Base-by-base conservation (phyloP, 2,113 vertebrate genomes). In the Tenrec ecaudatus region DNA sequence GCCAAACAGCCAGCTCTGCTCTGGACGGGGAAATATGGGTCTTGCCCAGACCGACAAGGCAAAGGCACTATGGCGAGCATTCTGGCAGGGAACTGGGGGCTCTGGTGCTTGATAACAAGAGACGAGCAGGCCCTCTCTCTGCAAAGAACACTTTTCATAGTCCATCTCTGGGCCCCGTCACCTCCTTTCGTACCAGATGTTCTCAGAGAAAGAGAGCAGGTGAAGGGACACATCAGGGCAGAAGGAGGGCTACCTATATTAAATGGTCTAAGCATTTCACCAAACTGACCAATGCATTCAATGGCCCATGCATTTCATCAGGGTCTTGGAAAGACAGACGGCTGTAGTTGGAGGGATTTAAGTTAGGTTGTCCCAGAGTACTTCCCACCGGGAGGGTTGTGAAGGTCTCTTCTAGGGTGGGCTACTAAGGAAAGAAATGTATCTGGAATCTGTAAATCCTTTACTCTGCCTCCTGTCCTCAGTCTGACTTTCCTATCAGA, bases 11-110 rank as follows among this genome's bases (percentile, higher is more conserved):
- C 69, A 83, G 87, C 62, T 20, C 31, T 0, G 75, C 84, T 82
- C 87, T 0, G 3, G 31, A 20, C 58, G 60, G 75, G 25, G 80
- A 86, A 57, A 33, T 6, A 3, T 9, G 57, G 68, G 87, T 75
- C 89, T 89, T 38, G 71, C 25, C 27, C 84, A 94, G 83, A 90
- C 68, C 4, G 8, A 43, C 62, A 43, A 75, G 57, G 83, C 58
- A 85, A 53, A 85, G 75, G 40, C 31, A 6, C 53, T 0, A 0
- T 31, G 16, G 16, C 0, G 2, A 82, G 20, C 66, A 0, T 0
- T 22, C 86, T 95, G 86, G 87, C 69, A 20, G 0, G 12, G 69
- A 62, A 38, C 1, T 31, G 80, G 66, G 83, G 58, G 82, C 64
- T 7, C 80, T 60, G 14, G 60, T 1, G 19, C 77, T 76, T 23